phyloP scores from a whole-genome alignment of 2,888 invertebrate genomes.

The Coremacera marginata region DNA sequence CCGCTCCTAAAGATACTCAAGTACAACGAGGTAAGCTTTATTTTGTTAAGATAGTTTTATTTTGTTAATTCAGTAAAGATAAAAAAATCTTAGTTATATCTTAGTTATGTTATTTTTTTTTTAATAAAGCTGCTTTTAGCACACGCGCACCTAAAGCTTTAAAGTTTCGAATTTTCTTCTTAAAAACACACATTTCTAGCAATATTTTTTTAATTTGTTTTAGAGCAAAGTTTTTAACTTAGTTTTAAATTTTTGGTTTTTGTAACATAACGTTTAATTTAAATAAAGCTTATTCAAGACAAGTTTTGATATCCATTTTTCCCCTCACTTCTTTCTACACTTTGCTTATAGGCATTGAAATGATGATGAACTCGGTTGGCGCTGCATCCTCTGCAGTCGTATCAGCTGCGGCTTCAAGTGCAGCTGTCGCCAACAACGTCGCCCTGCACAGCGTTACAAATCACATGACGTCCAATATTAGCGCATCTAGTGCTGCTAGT shows the following conservation, averaged over 20 bases:
- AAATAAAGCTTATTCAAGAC: neutral
- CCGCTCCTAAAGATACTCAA: slow-evolving; percentile 32
- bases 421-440: slow-evolving; percentile 3
- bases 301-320: neutral
- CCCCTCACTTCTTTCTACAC: slow-evolving; percentile 2
- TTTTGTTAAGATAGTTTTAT: slow-evolving; percentile 29
- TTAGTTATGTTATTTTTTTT: neutral
- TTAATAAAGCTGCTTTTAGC: slow-evolving; percentile 50
- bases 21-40: slow-evolving; percentile 50
- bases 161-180: neutral
- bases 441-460: slow-evolving; percentile 24
- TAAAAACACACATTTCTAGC: neutral
- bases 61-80: too few relatives aligned
- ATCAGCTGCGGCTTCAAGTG: slow-evolving; percentile 30
- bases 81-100: neutral
- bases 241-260: neutral
- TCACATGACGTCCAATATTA: slow-evolving; percentile 14
- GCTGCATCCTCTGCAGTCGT: slow-evolving; percentile 40
- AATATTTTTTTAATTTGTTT: neutral
- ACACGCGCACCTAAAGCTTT: slow-evolving; percentile 60
- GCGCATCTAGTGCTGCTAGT: neutral
- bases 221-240: neutral
- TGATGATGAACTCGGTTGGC: slow-evolving; percentile 71
- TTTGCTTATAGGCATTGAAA: slow-evolving; percentile 72
- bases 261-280: neutral